Percentiles rank a stretch among this genome's conserved stretches.
phyloP scores from a whole-genome alignment of 2,888 invertebrate genomes.

The Ctena decussata region DNA sequence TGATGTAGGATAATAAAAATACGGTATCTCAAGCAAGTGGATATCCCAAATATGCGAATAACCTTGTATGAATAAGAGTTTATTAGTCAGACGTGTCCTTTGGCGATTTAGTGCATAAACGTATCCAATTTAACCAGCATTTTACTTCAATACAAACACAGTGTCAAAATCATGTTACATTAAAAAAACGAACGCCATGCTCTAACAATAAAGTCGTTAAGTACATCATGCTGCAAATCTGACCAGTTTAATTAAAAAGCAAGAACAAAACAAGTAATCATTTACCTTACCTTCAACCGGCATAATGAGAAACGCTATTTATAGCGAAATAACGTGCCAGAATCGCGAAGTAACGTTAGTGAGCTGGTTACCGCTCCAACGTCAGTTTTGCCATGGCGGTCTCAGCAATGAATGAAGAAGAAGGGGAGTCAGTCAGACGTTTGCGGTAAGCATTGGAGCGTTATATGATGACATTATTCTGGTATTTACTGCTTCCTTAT shows the following conservation, averaged over 20 bases:
- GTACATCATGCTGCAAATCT: too few species aligned
- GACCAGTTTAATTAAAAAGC: too few species aligned
- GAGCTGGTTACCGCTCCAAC: background rate
- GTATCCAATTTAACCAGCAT: too few species aligned
- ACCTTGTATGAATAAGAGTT: background rate
- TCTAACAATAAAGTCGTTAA: too few species aligned
- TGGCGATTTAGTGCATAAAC: background rate
- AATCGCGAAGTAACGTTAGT: constrained; percentile 1
- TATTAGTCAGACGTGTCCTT: background rate
- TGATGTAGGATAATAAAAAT: too few species aligned
- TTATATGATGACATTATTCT: constrained; percentile 10
- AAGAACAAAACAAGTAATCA: too few species aligned
- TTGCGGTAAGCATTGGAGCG: constrained; percentile 4
- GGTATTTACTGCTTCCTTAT: background rate
- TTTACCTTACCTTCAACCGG: background rate
- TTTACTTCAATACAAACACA: too few species aligned
- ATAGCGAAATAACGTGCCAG: constrained; percentile 5
- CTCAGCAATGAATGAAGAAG: background rate
- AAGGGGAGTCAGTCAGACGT: background rate
- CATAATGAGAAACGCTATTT: constrained; percentile 1
- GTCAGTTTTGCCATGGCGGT: too few species aligned
- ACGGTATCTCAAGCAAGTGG: too few species aligned
- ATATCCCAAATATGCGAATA: too few species aligned
- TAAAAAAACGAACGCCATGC: too few species aligned
- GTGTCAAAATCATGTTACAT: too few species aligned